These are phyloP conservation scores for Adineta ricciae DNA, from an alignment of 2,888 invertebrate species.

Conservation along the genomic window DNA sequence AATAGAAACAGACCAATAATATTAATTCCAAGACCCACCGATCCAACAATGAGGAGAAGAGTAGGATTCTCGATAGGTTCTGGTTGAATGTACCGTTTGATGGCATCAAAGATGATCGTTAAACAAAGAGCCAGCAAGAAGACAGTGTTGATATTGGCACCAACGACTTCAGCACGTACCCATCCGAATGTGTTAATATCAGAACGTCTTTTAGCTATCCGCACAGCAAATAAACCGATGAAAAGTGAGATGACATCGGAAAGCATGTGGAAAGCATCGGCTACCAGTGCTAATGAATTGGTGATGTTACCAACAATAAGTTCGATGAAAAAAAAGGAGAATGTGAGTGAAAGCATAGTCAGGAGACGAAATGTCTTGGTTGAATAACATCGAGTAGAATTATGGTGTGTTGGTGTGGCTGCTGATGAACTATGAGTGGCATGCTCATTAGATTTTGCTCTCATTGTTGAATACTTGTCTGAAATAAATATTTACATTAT, in stretches of 20 bases:
- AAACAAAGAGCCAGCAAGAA: slow-evolving; percentile 36
- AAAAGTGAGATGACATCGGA: slow-evolving; percentile 92
- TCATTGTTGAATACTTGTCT: too few relatives aligned
- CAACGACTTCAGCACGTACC: slow-evolving; percentile 35
- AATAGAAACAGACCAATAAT: slow-evolving; percentile 80
- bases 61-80: slow-evolving; percentile 60
- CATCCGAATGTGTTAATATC: slow-evolving; percentile 36
- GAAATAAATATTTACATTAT: too few relatives aligned
- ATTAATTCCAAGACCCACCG: slow-evolving; percentile 77
- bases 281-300: slow-evolving; percentile 89
- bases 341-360: slow-evolving; percentile 80
- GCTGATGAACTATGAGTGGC: too few relatives aligned
- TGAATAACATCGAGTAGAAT: neutral
- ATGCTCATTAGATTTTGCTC: too few relatives aligned
- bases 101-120: slow-evolving; percentile 35
- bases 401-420: too few relatives aligned
- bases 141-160: slow-evolving; percentile 35
- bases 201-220: neutral
- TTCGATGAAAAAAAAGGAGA: slow-evolving; percentile 85
- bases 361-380: slow-evolving; percentile 40
- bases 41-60: slow-evolving; percentile 75
- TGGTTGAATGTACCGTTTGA: slow-evolving; percentile 34
- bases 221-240: slow-evolving; percentile 76
- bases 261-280: slow-evolving; percentile 95
- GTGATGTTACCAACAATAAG: slow-evolving; percentile 90